Conservation (phyloP, 2,797 vertebrate species). For the Syngnathus rostellatus region DNA sequence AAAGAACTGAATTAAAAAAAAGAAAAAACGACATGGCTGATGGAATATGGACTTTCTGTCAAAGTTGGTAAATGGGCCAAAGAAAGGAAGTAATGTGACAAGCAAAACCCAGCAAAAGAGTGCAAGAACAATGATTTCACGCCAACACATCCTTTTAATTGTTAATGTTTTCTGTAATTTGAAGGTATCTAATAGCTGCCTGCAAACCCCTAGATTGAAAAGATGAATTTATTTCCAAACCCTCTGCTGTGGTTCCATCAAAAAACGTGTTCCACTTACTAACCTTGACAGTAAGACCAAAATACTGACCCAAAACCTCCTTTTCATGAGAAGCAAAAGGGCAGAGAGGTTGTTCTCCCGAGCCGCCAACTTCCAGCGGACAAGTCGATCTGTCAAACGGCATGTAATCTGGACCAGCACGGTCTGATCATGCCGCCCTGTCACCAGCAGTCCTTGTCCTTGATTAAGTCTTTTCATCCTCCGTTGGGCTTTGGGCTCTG, state of each 20-base stretch:
- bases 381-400: conserved; percentile 43
- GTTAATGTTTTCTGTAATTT: not conserved
- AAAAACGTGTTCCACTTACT: not conserved
- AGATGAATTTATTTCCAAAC: too few species aligned
- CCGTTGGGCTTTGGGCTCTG: conserved; percentile 36
- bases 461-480: conserved; percentile 65
- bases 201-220: not conserved
- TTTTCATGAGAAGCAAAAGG: conserved; percentile 15
- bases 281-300: not conserved
- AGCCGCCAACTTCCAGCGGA: conserved; percentile 27
- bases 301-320: conserved; percentile 34
- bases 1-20: not conserved
- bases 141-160: conserved; percentile 23
- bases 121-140: conserved; percentile 12
- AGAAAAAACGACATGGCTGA: conserved; percentile 20
- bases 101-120: conserved; percentile 14
- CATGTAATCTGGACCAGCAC: conserved; percentile 47
- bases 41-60: conserved; percentile 7
- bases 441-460: conserved; percentile 44
- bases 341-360: conserved; percentile 16
- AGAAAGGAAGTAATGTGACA: conserved; percentile 14
- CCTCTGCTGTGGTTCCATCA: not conserved
- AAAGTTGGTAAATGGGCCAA: conserved; percentile 10
- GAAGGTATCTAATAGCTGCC: not conserved
- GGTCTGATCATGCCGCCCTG: conserved; percentile 43